Evolutionary conservation across 2,113 vertebrate genomes (phyloP).

Genomic region (Hymenochirus boettgeri): DNA sequence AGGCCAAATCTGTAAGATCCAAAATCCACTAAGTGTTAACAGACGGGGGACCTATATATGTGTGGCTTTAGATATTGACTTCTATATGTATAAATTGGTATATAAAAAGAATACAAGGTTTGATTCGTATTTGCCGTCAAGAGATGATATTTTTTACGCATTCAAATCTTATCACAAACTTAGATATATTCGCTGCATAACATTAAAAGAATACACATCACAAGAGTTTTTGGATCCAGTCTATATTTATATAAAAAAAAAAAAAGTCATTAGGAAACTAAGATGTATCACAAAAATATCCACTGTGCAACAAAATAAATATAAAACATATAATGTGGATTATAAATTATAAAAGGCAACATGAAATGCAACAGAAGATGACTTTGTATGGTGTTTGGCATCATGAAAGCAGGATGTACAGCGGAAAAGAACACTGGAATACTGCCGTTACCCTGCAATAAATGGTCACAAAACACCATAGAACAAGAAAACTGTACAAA

Average conservation of each 20-base stretch:
- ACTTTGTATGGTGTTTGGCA: conserved; percentile 15
- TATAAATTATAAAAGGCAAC: conserved; percentile 51
- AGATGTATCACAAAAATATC: conserved; percentile 66
- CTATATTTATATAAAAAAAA: conserved; percentile 76
- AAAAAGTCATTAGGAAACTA: conserved; percentile 71
- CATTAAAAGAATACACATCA: background rate
- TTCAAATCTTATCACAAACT: no score
- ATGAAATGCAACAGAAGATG: background rate
- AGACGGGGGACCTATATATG: no score
- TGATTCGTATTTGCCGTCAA: no score
- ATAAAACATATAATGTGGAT: conserved; percentile 48
- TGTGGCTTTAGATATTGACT: no score
- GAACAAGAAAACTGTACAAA: conserved; percentile 16
- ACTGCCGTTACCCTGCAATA: background rate
- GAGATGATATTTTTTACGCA: no score
- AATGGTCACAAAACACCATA: background rate
- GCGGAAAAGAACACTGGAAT: conserved; percentile 13
- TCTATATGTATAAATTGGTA: no score
- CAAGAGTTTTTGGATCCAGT: conserved; percentile 60
- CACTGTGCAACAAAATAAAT: conserved; percentile 59
- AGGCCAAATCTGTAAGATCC: no score
- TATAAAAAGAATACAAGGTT: no score
- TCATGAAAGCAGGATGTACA: background rate
- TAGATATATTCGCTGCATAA: no score
- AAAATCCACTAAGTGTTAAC: no score